Evolutionary conservation across 2,797 vertebrate species (phyloP), one percentile per base, ranked within the genome.

Genomic region (Podarcis siculus): DNA sequence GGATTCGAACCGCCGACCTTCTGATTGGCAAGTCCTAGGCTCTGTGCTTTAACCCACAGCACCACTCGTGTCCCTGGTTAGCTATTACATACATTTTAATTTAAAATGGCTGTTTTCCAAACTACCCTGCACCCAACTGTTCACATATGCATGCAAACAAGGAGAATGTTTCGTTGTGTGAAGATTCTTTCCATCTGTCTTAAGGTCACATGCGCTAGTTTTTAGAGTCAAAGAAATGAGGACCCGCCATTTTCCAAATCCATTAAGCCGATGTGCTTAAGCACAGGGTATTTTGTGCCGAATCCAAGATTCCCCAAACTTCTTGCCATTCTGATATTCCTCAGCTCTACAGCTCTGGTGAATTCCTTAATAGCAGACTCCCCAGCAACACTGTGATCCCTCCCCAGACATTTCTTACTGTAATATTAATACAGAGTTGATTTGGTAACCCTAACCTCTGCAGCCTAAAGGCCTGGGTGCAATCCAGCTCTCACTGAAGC

Each of bases 311-410:
- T 58, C 37, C 19, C 71, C 49, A 27, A 30, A 13, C 1, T 71
- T 27, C 75, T 81, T 37, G 19, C 32, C 27, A 39, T 75, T 80
- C 49, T 61, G 32, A 42, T 75, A 76, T 81, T 71, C 32, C 66
- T 55, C 39, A n/a, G 39, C 42, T 69, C 32, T 39, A 39, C 25
- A 25, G 21, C 61, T 76, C 66, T 42, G 7, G 39, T 39, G 32
- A 82, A 80, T 86, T 82, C 72, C 32, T 75, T 67, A 79, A 79
- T 13, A 39, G n/a, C 69, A 75, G 87, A 81, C 37, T 30, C 55
- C 77, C 58, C 58, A 61, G 55, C 75, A 89, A 85, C 32, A 75
- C 12, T 4, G 23, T 67, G 32, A 39, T 67, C 61, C 45, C 19
- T 35, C 83, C 58, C 39, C 39, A 67, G 69, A 85, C 71, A 83